A percentile compares a stretch with the other conserved stretches of the same genome.
Conservation (phyloP, 2,797 vertebrate genomes). For the Telmatherina bonti region DNA sequence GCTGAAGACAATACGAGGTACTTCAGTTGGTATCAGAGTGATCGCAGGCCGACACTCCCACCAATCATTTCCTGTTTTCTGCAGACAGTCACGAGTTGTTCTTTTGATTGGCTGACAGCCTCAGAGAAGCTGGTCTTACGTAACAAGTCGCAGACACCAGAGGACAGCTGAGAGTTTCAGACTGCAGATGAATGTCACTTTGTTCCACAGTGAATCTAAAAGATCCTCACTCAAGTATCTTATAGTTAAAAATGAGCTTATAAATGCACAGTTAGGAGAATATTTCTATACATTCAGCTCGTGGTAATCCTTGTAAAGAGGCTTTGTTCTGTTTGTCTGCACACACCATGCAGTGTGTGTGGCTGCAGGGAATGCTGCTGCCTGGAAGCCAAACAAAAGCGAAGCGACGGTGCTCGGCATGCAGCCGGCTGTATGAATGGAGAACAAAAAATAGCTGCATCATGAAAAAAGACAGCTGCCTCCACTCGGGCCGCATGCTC, state of each 20-base stretch:
- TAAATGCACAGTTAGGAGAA: background rate
- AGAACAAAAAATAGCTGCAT: slow-evolving; percentile 64
- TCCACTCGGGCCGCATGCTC: slow-evolving; percentile 8
- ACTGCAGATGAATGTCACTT: background rate
- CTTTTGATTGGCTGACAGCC: background rate
- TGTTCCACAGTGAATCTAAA: background rate
- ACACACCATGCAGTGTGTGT: background rate
- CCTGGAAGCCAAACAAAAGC: slow-evolving; percentile 46
- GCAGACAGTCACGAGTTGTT: background rate
- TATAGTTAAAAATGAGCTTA: background rate
- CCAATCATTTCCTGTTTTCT: background rate
- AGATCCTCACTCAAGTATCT: background rate
- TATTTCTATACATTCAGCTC: no score
- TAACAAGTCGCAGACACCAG: background rate
- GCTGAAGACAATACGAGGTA: no score
- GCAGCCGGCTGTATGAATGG: slow-evolving; percentile 45
- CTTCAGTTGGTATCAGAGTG: no score
- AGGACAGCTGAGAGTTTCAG: background rate
- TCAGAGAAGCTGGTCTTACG: background rate
- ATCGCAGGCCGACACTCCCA: no score
- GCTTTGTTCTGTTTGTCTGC: slow-evolving; percentile 11
- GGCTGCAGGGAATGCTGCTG: slow-evolving; percentile 20
- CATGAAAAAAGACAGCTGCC: slow-evolving; percentile 55
- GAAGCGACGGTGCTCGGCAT: slow-evolving; percentile 25
- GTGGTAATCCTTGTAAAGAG: background rate